phyloP scores from a whole-genome alignment of 2,113 vertebrate genomes.

The Hiodon alosoides region DNA sequence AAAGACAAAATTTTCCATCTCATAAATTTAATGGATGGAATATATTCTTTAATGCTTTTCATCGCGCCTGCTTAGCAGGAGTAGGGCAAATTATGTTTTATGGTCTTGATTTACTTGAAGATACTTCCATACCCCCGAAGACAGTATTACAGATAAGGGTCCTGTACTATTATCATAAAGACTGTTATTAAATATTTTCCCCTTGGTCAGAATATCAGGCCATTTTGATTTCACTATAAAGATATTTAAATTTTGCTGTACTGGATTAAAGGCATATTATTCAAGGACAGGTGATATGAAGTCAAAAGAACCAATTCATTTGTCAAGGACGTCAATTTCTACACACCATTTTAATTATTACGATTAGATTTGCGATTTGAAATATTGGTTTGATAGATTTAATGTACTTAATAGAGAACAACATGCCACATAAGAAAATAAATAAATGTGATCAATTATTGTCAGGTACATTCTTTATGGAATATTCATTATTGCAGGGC shows the following conservation, averaged over 20 bases:
- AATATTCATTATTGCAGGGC: neutral
- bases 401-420: no score
- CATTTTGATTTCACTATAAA: neutral
- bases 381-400: no score
- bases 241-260: neutral
- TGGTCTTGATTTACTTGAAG: constrained; percentile 36
- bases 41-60: constrained; percentile 42
- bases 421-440: neutral
- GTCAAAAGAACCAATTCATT: no score
- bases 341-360: no score
- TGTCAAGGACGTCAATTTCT: no score
- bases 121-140: constrained; percentile 30
- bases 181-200: constrained; percentile 20
- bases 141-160: constrained; percentile 12
- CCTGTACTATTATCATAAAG: constrained; percentile 7
- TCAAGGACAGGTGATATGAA: no score
- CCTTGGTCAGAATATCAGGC: neutral
- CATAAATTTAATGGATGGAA: constrained; percentile 46
- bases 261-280: no score
- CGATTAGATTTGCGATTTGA: no score
- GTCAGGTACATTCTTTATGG: neutral
- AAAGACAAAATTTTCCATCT: constrained; percentile 39
- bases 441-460: neutral
- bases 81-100: constrained; percentile 35
- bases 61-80: constrained; percentile 27